Evolutionary conservation across 2,797 vertebrate genomes (phyloP).

Genomic region (Spheniscus humboldti): DNA sequence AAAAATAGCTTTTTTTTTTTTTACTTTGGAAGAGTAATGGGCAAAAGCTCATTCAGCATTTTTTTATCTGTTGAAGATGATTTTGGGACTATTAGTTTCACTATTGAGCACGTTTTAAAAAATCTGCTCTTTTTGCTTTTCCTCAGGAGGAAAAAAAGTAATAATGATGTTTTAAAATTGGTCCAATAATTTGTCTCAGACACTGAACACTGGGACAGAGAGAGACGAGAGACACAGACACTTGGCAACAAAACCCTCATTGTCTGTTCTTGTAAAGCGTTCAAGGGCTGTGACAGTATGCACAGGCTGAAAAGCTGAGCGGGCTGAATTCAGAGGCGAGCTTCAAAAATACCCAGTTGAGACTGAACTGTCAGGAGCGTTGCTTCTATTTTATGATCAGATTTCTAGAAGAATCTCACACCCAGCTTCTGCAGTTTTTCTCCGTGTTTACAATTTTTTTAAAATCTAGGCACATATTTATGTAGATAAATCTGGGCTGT

Average conservation of each 20-base stretch:
- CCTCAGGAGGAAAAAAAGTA: not conserved
- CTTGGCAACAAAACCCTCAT: not conserved
- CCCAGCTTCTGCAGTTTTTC: not conserved
- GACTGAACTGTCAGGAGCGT: fast-evolving
- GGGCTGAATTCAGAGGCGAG: not conserved
- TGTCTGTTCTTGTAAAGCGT: not conserved
- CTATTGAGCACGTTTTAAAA: not conserved
- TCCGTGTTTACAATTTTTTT: not conserved
- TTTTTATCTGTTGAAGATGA: not conserved
- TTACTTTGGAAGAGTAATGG: not conserved
- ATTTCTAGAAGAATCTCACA: not conserved
- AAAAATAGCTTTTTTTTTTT: not conserved
- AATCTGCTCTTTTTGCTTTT: not conserved
- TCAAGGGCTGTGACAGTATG: not conserved
- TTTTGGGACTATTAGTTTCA: not conserved
- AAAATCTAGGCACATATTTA: not conserved
- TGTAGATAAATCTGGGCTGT: not conserved
- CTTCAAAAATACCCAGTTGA: not conserved
- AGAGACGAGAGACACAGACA: not conserved
- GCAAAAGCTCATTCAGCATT: not conserved
- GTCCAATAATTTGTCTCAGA: not conserved
- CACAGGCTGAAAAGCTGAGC: not conserved
- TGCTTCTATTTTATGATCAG: not conserved
- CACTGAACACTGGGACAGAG: not conserved
- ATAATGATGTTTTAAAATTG: not conserved